Conservation (phyloP, 2,113 vertebrate genomes). For the Antechinus stuartii region DNA sequence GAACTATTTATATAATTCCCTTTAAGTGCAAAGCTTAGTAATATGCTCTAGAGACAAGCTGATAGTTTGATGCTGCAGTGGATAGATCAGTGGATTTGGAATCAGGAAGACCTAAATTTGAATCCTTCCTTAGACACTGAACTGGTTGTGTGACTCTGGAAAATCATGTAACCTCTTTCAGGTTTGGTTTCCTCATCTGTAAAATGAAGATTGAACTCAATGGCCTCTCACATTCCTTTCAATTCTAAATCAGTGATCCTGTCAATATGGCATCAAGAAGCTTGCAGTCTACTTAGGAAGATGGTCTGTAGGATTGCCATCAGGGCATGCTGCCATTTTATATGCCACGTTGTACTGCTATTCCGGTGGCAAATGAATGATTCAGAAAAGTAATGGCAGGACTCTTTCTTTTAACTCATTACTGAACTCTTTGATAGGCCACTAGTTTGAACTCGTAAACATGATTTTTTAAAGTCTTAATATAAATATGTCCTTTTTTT, state of each 20-base stretch:
- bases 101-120: background rate
- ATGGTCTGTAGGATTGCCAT: background rate
- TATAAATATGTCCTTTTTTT: background rate
- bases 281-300: slow-evolving; percentile 1
- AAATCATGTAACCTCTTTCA: background rate
- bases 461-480: background rate
- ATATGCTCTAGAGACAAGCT: background rate
- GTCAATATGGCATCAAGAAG: background rate
- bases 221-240: background rate
- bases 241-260: background rate
- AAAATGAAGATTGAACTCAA: background rate
- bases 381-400: background rate
- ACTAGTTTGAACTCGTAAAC: background rate
- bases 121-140: background rate
- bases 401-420: background rate
- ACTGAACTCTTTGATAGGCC: background rate
- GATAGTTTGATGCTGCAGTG: background rate
- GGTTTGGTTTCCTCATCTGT: background rate
- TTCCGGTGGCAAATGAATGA: background rate
- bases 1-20: background rate
- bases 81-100: background rate
- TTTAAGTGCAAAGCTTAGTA: background rate
- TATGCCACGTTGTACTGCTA: background rate
- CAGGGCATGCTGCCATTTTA: background rate
- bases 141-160: background rate